A percentile compares a stretch with the other conserved stretches of the same genome.
phyloP scores from a whole-genome alignment of 2,888 invertebrate genomes.

The Atethmia centrago region DNA sequence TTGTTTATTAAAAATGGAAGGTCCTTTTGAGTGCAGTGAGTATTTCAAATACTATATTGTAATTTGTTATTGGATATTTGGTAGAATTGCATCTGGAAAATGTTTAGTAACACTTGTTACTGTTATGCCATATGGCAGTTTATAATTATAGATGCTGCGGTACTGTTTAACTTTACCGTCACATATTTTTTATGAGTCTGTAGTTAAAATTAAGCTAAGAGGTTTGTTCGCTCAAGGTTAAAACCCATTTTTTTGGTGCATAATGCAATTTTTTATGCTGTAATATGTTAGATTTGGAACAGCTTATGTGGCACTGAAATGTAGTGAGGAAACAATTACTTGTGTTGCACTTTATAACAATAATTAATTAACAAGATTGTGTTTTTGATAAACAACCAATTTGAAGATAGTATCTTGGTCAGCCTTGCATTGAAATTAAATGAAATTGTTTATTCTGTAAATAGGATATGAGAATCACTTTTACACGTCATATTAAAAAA shows the following conservation, averaged over 20 bases:
- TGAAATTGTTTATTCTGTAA: no score
- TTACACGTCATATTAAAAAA: no score
- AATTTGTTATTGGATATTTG: conserved; percentile 6
- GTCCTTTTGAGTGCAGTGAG: conserved; percentile 84
- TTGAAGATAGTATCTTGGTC: conserved; percentile 30
- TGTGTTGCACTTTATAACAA: conserved; percentile 16
- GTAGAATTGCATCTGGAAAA: conserved; percentile 13
- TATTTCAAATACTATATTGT: conserved; percentile 27
- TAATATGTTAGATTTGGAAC: background rate
- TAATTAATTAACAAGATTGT: conserved; percentile 33
- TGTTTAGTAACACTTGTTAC: conserved; percentile 21
- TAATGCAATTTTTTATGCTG: conserved; percentile 2
- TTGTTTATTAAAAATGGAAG: conserved; percentile 75
- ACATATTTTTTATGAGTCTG: conserved; percentile 27
- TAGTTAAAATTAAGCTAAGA: conserved; percentile 27
- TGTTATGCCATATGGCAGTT: conserved; percentile 69
- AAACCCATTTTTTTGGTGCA: conserved; percentile 16
- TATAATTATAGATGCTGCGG: conserved; percentile 25
- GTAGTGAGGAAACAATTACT: conserved; percentile 33
- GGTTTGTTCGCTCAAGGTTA: conserved; percentile 49
- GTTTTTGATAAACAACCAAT: conserved; percentile 44
- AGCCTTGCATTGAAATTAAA: background rate
- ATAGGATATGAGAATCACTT: no score
- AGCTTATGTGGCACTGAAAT: conserved; percentile 50
- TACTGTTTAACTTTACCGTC: conserved; percentile 21